phyloP scores from a whole-genome alignment of 2,888 invertebrate genomes.

The Tridacna gigas region DNA sequence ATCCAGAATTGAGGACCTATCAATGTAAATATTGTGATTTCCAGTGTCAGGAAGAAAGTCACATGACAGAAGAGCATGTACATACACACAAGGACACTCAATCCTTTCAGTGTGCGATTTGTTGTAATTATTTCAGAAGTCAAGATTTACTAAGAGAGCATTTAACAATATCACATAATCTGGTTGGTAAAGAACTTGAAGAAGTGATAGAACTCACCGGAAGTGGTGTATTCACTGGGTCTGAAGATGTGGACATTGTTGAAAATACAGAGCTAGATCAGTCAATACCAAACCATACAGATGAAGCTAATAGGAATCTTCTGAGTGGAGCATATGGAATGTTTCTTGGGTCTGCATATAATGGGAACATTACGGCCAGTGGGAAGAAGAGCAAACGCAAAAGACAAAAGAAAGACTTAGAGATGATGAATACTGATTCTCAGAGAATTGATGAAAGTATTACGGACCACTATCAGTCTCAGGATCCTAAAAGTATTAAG shows the following conservation, averaged over 20 bases:
- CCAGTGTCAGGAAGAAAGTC: constrained; percentile 32
- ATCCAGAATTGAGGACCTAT: constrained; percentile 29
- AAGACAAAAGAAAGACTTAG: too few species aligned
- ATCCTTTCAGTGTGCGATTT: constrained; percentile 50
- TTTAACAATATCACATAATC: constrained; percentile 34
- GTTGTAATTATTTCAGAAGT: constrained; percentile 38
- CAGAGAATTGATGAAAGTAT: not conserved
- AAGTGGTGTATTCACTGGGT: not conserved
- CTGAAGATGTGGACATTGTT: not conserved
- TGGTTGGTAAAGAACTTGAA: constrained; percentile 37
- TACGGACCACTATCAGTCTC: not conserved
- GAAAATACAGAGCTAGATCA: not conserved
- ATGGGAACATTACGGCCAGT: too few species aligned
- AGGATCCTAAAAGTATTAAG: not conserved
- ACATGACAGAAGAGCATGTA: constrained; percentile 45
- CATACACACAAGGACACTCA: constrained; percentile 37
- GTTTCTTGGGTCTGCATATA: not conserved
- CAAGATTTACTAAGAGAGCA: constrained; percentile 36
- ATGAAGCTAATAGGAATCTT: not conserved
- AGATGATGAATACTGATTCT: not conserved
- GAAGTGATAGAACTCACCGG: constrained; percentile 42
- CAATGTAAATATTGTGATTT: constrained; percentile 50
- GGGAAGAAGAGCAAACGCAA: too few species aligned
- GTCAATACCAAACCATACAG: not conserved
- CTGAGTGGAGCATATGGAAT: not conserved